phyloP scores from a whole-genome alignment of 1,140 invertebrate species.

The Scaptodrosophila lebanonensis region DNA sequence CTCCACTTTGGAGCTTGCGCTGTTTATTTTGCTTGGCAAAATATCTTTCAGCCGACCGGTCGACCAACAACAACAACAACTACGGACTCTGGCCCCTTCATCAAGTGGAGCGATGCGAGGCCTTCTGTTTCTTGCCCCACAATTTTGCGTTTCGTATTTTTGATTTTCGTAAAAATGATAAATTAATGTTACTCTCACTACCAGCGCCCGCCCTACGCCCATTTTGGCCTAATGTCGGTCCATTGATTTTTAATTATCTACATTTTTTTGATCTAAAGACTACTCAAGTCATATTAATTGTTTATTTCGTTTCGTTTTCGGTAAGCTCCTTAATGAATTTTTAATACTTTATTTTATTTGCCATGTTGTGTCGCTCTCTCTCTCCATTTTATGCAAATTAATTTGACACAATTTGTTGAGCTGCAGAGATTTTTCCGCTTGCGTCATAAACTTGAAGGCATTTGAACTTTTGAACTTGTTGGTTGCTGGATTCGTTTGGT shows the following conservation, averaged over 20 bases:
- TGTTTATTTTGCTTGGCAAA: conserved; percentile 33
- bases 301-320: no score
- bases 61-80: no score
- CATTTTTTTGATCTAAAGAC: no score
- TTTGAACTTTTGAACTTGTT: no score
- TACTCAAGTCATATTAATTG: no score
- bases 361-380: not conserved
- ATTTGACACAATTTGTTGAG: conserved; percentile 46
- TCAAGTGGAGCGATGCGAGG: conserved; percentile 46
- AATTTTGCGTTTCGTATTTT: conserved; percentile 32
- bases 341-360: conserved; percentile 41
- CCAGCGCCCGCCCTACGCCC: conserved; percentile 18
- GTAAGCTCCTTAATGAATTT: conserved; percentile 56
- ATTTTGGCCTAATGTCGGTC: conserved; percentile 27
- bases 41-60: no score
- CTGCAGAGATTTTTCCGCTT: conserved; percentile 8
- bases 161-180: conserved; percentile 33
- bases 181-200: conserved; percentile 15
- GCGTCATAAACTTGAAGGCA: no score
- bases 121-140: conserved; percentile 45
- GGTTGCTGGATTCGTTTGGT: no score
- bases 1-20: conserved; percentile 7
- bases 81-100: conserved; percentile 9
- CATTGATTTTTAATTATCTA: conserved; percentile 47
- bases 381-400: conserved; percentile 45